Evolutionary conservation across 2,888 invertebrate genomes (phyloP).

Genomic region (Malthinus flaveolus): DNA sequence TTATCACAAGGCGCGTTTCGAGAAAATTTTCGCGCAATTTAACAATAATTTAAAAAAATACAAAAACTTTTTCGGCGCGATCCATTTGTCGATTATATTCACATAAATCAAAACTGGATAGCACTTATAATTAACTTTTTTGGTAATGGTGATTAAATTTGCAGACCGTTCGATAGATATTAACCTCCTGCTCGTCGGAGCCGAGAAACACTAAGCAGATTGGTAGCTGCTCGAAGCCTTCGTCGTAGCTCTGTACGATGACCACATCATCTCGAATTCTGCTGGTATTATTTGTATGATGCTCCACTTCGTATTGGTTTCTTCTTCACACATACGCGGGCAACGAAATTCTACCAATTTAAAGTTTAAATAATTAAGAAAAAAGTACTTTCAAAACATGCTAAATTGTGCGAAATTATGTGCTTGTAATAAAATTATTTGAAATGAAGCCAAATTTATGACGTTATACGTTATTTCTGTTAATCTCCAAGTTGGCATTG

Average conservation of each 20-base stretch:
- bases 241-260: conserved; percentile 44
- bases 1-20: conserved; percentile 23
- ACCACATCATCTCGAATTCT: conserved; percentile 42
- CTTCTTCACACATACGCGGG: conserved; percentile 33
- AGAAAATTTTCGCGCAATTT: too few species aligned
- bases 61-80: too few species aligned
- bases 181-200: conserved; percentile 40
- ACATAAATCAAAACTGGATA: too few species aligned
- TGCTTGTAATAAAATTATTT: too few species aligned
- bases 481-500: too few species aligned
- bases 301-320: conserved; percentile 29
- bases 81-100: too few species aligned
- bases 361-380: background rate
- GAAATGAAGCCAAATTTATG: too few species aligned
- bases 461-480: too few species aligned
- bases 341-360: background rate
- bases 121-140: background rate
- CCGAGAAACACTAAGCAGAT: conserved; percentile 51
- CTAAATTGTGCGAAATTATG: too few species aligned
- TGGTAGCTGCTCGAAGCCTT: conserved; percentile 38
- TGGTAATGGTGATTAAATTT: conserved; percentile 33
- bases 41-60: too few species aligned
- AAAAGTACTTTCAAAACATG: too few species aligned
- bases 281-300: conserved; percentile 32
- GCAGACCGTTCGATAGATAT: conserved; percentile 32